Conservation (phyloP, 2,113 vertebrate species). For the Mustela nigripes region DNA sequence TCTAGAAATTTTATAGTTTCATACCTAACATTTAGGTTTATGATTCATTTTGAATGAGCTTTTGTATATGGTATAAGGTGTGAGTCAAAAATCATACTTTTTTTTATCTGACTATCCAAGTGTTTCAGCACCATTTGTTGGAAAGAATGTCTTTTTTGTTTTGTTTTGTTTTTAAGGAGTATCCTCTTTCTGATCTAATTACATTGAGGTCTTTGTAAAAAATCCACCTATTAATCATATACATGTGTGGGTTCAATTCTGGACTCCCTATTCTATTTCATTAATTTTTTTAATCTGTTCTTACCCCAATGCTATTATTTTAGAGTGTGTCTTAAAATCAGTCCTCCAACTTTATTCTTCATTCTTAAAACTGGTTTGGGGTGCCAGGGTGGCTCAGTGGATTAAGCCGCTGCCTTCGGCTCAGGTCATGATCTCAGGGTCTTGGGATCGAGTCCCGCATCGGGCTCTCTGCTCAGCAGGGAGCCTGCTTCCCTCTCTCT, state of each 20-base stretch:
- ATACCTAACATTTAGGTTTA: not conserved
- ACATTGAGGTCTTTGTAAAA: not conserved
- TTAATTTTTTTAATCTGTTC: not conserved
- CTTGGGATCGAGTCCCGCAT: too few species aligned
- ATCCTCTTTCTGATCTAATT: not conserved
- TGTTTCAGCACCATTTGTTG: not conserved
- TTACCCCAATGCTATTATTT: not conserved
- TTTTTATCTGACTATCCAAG: not conserved
- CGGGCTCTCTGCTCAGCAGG: too few species aligned
- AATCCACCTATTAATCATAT: not conserved
- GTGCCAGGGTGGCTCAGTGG: too few species aligned
- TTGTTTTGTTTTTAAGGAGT: not conserved
- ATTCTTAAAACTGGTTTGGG: not conserved
- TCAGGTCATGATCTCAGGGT: too few species aligned
- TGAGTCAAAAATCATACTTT: not conserved
- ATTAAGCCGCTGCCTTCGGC: too few species aligned
- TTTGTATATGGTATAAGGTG: not conserved
- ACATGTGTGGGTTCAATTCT: not conserved
- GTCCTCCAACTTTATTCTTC: not conserved
- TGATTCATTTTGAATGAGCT: not conserved
- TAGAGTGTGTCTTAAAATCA: conserved; percentile 10
- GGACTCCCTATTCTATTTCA: not conserved
- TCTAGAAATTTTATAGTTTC: not conserved
- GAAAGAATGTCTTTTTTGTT: not conserved
- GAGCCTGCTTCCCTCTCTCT: too few species aligned